Conservation (phyloP, 2,797 vertebrate species). For the Avahi laniger region DNA sequence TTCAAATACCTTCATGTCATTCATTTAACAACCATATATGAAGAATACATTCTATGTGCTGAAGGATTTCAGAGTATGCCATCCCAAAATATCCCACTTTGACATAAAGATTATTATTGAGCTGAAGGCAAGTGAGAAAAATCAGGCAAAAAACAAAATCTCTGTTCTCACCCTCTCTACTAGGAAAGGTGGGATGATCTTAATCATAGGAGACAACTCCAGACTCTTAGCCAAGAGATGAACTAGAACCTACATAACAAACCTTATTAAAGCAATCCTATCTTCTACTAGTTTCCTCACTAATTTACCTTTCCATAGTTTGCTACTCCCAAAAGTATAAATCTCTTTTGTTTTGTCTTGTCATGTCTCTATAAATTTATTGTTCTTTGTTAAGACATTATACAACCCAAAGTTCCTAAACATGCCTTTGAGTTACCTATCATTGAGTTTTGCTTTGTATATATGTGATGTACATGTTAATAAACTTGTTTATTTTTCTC, state of each 20-base stretch:
- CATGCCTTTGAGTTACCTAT: background rate
- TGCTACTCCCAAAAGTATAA: background rate
- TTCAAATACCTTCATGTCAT: constrained; percentile 35
- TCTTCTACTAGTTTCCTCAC: background rate
- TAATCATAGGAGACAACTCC: background rate
- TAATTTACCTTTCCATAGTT: background rate
- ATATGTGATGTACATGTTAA: background rate
- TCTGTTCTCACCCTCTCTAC: background rate
- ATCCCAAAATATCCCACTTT: background rate
- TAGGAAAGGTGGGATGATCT: background rate
- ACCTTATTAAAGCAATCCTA: background rate
- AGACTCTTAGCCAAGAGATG: background rate
- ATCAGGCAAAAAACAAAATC: background rate
- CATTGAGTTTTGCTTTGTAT: background rate
- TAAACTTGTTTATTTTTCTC: background rate
- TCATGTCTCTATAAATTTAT: background rate
- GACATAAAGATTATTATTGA: background rate
- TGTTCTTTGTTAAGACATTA: background rate
- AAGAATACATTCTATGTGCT: background rate
- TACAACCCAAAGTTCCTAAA: background rate
- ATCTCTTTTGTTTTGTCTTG: background rate
- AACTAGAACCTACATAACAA: background rate
- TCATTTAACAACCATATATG: background rate
- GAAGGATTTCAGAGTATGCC: background rate
- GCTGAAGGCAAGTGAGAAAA: background rate